Percentiles rank a stretch among this genome's conserved stretches.
phyloP scores from a whole-genome alignment of 2,113 vertebrate genomes.

The Actenoides hombroni region DNA sequence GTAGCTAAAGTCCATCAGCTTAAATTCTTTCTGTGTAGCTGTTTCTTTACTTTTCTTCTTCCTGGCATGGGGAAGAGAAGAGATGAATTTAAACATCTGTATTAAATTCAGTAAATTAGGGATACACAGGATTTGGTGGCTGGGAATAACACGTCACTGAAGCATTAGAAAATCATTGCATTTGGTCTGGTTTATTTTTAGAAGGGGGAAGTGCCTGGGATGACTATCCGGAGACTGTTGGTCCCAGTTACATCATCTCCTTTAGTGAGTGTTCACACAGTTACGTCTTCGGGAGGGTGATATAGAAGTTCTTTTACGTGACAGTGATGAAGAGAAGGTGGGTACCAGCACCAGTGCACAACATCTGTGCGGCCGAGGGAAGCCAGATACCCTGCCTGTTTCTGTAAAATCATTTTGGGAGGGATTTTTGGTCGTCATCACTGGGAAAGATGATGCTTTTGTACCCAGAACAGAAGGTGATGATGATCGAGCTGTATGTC shows the following conservation, averaged over 20 bases:
- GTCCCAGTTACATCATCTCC: slow-evolving; percentile 4
- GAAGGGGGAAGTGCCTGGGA: not conserved
- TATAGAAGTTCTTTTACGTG: not conserved
- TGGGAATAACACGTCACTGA: not conserved
- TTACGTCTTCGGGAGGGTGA: not conserved
- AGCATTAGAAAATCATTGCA: not conserved
- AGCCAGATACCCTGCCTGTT: not conserved
- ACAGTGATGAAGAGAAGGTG: not conserved
- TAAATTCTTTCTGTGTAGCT: not conserved
- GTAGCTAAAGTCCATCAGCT: not conserved
- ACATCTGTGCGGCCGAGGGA: not conserved
- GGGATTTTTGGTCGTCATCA: not conserved
- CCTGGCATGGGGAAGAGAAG: not conserved
- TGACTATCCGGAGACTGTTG: not conserved
- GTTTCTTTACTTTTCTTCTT: not conserved
- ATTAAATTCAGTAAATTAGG: not conserved
- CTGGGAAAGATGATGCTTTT: not conserved
- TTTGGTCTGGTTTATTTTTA: slow-evolving; percentile 27
- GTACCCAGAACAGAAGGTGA: not conserved
- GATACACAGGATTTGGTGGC: not conserved
- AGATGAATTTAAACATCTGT: not conserved
- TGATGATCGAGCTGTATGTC: not conserved
- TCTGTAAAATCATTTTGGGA: not conserved
- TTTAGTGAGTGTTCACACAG: not conserved
- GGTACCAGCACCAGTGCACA: not conserved